phyloP scores from a whole-genome alignment of 1,140 invertebrate species.

The Conus betulinus region DNA sequence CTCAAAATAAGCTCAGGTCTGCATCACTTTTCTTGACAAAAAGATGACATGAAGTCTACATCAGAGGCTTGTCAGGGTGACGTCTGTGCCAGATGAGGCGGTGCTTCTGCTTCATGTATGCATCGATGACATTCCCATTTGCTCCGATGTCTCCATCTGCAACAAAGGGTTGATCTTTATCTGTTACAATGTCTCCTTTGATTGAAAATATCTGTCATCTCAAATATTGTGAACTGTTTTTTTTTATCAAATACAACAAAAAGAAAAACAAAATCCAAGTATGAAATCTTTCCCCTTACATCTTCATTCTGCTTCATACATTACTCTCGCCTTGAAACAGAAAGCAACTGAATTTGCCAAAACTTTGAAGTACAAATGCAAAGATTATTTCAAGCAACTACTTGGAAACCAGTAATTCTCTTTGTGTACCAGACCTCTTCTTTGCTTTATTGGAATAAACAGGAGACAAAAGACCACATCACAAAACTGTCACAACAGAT shows the following conservation, averaged over 20 bases:
- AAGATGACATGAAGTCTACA: background rate
- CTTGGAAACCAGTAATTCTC: no score
- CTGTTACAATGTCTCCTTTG: background rate
- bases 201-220: background rate
- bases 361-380: no score
- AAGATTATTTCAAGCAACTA: no score
- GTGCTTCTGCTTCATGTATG: constrained; percentile 99
- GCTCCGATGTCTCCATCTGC: constrained; percentile 93
- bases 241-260: background rate
- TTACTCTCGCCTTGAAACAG: no score
- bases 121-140: constrained; percentile 83
- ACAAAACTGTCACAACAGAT: no score
- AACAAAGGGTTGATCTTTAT: constrained; percentile 59
- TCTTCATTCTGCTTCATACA: no score
- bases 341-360: no score
- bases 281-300: no score
- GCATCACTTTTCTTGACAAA: background rate
- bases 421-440: no score
- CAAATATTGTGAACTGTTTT: background rate
- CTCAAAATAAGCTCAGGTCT: background rate
- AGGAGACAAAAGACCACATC: no score
- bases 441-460: no score
- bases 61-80: constrained; percentile 62
- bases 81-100: constrained; percentile 97
- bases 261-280: no score